phyloP scores from a whole-genome alignment of 2,888 invertebrate genomes.

The Patella ulyssiponensis region DNA sequence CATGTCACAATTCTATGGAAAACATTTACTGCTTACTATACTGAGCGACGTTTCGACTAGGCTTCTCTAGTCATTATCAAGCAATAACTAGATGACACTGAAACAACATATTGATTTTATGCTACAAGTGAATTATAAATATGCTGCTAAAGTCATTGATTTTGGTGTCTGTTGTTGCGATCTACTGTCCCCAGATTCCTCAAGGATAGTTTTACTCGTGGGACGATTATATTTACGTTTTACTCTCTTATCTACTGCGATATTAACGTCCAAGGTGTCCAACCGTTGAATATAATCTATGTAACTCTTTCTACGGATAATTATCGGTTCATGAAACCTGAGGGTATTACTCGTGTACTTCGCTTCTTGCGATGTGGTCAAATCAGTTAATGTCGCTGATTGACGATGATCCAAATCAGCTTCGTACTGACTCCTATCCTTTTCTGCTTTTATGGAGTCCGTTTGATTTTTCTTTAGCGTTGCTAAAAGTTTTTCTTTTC shows the following conservation, averaged over 20 bases:
- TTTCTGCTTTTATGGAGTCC: neutral
- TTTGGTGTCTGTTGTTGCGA: no score
- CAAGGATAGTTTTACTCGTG: no score
- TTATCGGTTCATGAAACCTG: neutral
- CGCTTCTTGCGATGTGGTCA: neutral
- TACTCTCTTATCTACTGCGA: neutral
- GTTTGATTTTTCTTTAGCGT: constrained; percentile 1
- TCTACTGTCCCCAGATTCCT: no score
- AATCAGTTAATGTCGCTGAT: neutral
- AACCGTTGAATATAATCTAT: neutral
- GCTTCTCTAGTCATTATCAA: no score
- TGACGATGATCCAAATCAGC: neutral
- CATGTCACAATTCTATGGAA: no score
- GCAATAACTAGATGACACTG: no score
- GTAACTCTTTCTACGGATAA: neutral
- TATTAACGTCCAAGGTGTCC: neutral
- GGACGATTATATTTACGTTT: neutral
- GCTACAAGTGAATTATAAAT: no score
- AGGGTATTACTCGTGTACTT: neutral
- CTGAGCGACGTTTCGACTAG: no score
- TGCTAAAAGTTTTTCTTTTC: neutral
- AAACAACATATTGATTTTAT: no score
- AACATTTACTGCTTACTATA: no score
- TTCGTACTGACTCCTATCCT: neutral
- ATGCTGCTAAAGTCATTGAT: no score